Evolutionary conservation across 2,113 vertebrate genomes (phyloP), one percentile per base, ranked within the genome.

Genomic region (Nothocercus julius): DNA sequence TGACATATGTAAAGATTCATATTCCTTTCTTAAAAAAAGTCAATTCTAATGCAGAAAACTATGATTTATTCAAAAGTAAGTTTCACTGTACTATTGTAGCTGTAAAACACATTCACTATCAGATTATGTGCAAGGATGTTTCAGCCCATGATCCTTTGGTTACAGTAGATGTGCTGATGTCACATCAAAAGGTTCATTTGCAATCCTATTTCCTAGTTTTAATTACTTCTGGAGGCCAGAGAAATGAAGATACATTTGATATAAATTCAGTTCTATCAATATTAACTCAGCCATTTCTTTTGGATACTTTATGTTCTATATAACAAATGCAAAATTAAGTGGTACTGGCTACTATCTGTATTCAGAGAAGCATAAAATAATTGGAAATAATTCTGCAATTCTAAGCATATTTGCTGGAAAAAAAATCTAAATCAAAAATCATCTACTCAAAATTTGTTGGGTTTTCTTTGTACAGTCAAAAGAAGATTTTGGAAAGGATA

Each of bases 191-290:
- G 20, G 59, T 63, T 92, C 78, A 95, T 82, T 96, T 91, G 75
- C 83, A 97, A 92, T 95, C 70, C 44, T 58, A 76, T 97, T 96
- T 97, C 91, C 93, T 78, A 92, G 73, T 89, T 97, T 96, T 97
- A 97, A 98, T 98, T 97, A 96, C 56, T 94, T 90, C 42, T 63
- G 77, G 84, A 96, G n/a, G 92, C n/a, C 44, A 96, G 81, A 91
- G 76, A 87, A 56, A 89, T 14, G 56, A 94, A 45, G 30, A 92
- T 92, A 95, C 28, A 56, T 95, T 90, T 93, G n/a, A 82, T 62
- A 94, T 67, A 67, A 92, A 82, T 70, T 94, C 51, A 72, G 13
- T 75, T 42, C 34, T 87, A 83, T 40, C 25, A 51, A 24, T 62
- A 80, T 62, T 96, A 90, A 96, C 90, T 95, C 86, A 96, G 56